Evolutionary conservation across 2,797 vertebrate genomes (phyloP).

Genomic region (Ataeniobius toweri): DNA sequence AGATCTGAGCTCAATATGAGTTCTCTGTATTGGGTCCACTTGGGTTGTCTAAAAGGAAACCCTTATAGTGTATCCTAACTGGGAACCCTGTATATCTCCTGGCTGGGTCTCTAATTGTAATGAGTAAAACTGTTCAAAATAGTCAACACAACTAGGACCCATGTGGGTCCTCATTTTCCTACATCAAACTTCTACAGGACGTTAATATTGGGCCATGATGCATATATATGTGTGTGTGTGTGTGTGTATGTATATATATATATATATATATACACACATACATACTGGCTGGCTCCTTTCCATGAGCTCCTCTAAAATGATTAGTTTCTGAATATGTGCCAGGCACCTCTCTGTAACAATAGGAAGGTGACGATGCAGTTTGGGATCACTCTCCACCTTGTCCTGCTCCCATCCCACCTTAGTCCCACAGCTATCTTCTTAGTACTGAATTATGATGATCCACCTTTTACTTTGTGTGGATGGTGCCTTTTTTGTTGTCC

Average conservation of each 20-base stretch:
- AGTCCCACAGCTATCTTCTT: conserved; percentile 29
- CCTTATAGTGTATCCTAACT: not conserved
- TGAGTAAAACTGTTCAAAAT: not conserved
- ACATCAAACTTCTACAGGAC: not conserved
- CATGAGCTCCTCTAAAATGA: conserved; percentile 18
- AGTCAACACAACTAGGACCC: not conserved
- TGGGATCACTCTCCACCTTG: conserved; percentile 14
- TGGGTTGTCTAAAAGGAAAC: not conserved
- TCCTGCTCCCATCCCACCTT: not conserved
- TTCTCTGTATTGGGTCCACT: not conserved
- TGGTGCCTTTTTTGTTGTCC: conserved; percentile 71
- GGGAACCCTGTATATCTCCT: not conserved
- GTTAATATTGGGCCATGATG: not conserved
- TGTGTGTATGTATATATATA: too few species aligned
- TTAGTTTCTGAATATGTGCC: conserved; percentile 49
- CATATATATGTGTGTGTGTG: too few species aligned
- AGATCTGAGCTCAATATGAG: not conserved
- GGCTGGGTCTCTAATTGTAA: not conserved
- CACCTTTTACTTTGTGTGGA: conserved; percentile 62
- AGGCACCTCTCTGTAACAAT: conserved; percentile 40
- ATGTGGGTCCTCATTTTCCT: not conserved
- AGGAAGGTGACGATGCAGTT: conserved; percentile 13
- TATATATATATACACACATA: too few species aligned
- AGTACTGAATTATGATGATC: conserved; percentile 25
- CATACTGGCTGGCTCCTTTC: not conserved